Evolutionary conservation across 2,113 vertebrate species (phyloP).

Genomic region (Jacana jacana): DNA sequence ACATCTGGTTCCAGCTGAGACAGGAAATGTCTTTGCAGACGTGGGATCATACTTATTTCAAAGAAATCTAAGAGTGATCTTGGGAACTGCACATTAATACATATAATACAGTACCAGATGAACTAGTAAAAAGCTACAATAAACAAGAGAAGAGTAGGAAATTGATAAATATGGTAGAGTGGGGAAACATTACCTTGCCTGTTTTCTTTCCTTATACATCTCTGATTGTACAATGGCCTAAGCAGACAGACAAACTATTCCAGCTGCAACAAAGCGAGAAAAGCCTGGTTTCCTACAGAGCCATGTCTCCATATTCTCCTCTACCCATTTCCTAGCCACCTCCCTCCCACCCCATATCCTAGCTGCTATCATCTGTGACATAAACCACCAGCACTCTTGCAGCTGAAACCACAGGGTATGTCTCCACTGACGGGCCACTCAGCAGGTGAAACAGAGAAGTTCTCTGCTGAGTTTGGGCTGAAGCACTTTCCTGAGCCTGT

Average conservation of each 20-base stretch:
- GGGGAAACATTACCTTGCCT: not conserved
- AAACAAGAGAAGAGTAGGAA: not conserved
- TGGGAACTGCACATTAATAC: not conserved
- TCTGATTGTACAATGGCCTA: not conserved
- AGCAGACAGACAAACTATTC: rapidly evolving
- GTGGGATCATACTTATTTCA: not conserved
- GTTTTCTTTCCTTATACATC: not conserved
- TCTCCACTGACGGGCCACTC: not conserved
- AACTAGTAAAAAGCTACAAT: not conserved
- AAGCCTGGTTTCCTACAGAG: not conserved
- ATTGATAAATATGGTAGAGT: not conserved
- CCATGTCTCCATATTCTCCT: not conserved
- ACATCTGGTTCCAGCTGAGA: not conserved
- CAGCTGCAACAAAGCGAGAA: not conserved
- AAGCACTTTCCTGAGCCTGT: not conserved
- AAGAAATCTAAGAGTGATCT: not conserved
- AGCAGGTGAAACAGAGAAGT: not conserved
- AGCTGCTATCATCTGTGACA: not conserved
- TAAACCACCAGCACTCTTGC: not conserved
- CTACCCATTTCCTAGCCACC: not conserved
- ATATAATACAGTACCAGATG: not conserved
- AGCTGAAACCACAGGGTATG: rapidly evolving
- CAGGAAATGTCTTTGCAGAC: not conserved
- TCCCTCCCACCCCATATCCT: not conserved
- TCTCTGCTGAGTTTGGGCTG: not conserved